Conservation (phyloP, 2,888 invertebrate species). For the Drosophila siamana region DNA sequence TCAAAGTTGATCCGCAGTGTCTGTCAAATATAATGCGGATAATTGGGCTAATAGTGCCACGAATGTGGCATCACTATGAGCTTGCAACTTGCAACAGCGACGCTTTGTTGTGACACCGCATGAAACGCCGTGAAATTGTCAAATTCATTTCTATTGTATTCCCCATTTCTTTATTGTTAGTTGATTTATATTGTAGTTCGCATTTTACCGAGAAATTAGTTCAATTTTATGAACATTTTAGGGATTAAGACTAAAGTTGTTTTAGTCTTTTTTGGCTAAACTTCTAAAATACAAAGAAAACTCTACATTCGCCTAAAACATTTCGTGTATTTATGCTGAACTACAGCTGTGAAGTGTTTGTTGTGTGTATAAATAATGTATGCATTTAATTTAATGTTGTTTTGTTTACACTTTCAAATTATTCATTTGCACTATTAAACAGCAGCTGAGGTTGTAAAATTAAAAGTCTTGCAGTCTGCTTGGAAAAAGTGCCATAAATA, state of each 20-base stretch:
- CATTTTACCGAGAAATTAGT: no score
- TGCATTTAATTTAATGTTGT: neutral
- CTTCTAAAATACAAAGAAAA: no score
- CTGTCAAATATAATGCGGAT: constrained; percentile 19
- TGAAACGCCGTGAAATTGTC: neutral
- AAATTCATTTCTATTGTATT: neutral
- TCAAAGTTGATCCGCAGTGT: constrained; percentile 38
- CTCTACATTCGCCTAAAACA: no score
- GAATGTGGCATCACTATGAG: constrained; percentile 17
- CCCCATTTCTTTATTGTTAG: neutral
- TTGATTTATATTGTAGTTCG: neutral
- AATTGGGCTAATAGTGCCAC: constrained; percentile 19
- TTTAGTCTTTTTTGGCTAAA: no score
- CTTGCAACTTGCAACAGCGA: constrained; percentile 13
- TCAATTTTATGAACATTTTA: no score
- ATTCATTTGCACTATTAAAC: neutral
- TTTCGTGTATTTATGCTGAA: no score
- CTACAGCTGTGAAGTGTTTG: no score
- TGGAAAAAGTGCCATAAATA: neutral
- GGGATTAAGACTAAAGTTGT: no score
- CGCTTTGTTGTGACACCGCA: constrained; percentile 10
- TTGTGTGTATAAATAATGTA: no score
- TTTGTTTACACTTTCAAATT: neutral
- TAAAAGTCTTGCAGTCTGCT: neutral
- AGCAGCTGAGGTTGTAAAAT: neutral